Evolutionary conservation across 2,888 invertebrate genomes (phyloP).

Genomic region (Tenthredo mesomela): DNA sequence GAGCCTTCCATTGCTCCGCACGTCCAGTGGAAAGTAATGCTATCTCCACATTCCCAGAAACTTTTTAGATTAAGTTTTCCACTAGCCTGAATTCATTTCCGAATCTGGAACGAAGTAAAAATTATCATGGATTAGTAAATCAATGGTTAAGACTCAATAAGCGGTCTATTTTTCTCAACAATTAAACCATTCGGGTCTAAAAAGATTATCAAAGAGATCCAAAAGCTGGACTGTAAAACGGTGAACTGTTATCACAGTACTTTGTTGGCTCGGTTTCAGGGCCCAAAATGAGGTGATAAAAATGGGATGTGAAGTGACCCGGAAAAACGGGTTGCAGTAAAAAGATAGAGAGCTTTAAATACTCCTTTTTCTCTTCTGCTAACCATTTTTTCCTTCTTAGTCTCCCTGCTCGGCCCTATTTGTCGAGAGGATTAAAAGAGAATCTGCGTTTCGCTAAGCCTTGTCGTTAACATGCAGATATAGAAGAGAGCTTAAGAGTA

Average conservation of each 20-base stretch:
- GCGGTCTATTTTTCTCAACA: neutral
- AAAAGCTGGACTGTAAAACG: neutral
- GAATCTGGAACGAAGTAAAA: neutral
- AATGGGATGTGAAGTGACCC: neutral
- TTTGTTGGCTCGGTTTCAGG: neutral
- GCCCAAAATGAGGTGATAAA: neutral
- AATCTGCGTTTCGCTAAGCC: constrained; percentile 4
- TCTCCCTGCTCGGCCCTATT: neutral
- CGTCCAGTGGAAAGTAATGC: neutral
- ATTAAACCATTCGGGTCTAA: neutral
- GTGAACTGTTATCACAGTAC: neutral
- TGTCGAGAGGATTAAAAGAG: constrained; percentile 26
- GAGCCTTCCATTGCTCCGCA: neutral
- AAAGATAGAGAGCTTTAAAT: neutral
- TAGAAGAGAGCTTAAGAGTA: constrained; percentile 9
- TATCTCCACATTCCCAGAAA: neutral
- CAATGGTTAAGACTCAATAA: neutral
- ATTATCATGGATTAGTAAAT: neutral
- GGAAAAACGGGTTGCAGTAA: neutral
- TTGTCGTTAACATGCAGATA: constrained; percentile 32
- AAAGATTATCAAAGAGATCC: neutral
- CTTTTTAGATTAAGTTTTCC: neutral
- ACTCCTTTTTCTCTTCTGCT: neutral
- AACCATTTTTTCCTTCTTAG: neutral
- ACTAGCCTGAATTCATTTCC: neutral